Evolutionary conservation across 2,797 vertebrate genomes (phyloP), one percentile per base, ranked within the genome.

Genomic region (Oophaga sylvatica): DNA sequence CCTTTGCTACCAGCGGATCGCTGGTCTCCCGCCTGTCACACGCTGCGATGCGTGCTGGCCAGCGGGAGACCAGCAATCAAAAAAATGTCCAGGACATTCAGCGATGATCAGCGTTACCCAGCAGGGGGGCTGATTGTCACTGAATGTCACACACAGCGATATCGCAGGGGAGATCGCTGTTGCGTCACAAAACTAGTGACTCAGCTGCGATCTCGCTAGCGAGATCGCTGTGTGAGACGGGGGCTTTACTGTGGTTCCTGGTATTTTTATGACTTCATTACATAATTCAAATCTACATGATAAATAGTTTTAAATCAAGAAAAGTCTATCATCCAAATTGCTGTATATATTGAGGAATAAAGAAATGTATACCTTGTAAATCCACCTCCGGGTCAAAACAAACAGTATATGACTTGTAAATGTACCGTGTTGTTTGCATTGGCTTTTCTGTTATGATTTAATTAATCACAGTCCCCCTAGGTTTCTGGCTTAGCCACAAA

Each of bases 401-500:
- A 60, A 26, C 11, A 35, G 31, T 45, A 45, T 22, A 20, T 73
- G 9, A 45, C 8, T 15, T 19, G n/a, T 56, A 77, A 26, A 79
- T 79, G 17, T 19, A 62, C 19, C 29, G 1, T 67, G 9, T 68
- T 56, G 17, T 35, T 70, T 86, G 41, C 22, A 68, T 35, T 67
- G 15, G 19, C 22, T 76, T 68, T 86, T 86, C 83, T 70, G 13
- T 56, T 67, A 45, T 35, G 41, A 62, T n/a, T 77, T 20, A 29
- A 63, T 85, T 70, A 86, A 59, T 68, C 20, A 13, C 13, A 8
- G 59, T 63, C 57, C 12, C 29, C 35, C 2, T 53, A 68, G 45
- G 48, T 83, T 83, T 76, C 26, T 56, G 45, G 59, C 35, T 35
- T 63, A 76, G 59, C 48, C 53, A 87, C 80, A 83, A 77, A 77